Evolutionary conservation across 2,888 invertebrate genomes (phyloP).

Genomic region (Heliconius ethilla): DNA sequence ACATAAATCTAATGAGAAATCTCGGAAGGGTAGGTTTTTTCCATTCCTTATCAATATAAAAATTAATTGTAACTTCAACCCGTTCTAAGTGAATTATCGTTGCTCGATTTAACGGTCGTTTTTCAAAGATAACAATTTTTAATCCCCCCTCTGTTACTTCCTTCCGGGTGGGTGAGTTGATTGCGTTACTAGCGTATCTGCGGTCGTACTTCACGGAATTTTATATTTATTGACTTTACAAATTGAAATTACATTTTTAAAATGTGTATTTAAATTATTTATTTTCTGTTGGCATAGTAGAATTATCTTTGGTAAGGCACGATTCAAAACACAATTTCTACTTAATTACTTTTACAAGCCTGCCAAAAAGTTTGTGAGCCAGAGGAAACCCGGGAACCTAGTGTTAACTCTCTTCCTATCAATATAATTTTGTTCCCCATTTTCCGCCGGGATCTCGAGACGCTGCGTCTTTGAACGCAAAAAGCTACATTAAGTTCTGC

Average conservation of each 20-base stretch:
- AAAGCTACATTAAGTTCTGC: too few species aligned
- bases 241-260: background rate
- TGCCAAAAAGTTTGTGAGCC: too few species aligned
- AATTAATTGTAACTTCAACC: slow-evolving; percentile 44
- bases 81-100: slow-evolving; percentile 52
- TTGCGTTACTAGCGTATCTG: slow-evolving; percentile 54
- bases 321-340: background rate
- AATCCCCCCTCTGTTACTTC: slow-evolving; percentile 58
- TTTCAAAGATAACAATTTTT: slow-evolving; percentile 71
- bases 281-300: too few species aligned
- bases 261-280: background rate
- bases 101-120: slow-evolving; percentile 60
- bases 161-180: slow-evolving; percentile 59
- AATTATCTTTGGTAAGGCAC: background rate
- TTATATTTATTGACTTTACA: slow-evolving; percentile 45
- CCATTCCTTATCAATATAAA: slow-evolving; percentile 39
- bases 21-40: slow-evolving; percentile 16
- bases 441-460: background rate
- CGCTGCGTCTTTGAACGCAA: background rate
- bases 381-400: background rate
- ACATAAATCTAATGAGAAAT: slow-evolving; percentile 26
- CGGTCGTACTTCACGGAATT: slow-evolving; percentile 52
- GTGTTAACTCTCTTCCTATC: background rate
- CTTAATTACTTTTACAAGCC: too few species aligned
- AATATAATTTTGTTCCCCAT: background rate